phyloP scores from a whole-genome alignment of 2,113 vertebrate species.

The Corvus moneduloides region DNA sequence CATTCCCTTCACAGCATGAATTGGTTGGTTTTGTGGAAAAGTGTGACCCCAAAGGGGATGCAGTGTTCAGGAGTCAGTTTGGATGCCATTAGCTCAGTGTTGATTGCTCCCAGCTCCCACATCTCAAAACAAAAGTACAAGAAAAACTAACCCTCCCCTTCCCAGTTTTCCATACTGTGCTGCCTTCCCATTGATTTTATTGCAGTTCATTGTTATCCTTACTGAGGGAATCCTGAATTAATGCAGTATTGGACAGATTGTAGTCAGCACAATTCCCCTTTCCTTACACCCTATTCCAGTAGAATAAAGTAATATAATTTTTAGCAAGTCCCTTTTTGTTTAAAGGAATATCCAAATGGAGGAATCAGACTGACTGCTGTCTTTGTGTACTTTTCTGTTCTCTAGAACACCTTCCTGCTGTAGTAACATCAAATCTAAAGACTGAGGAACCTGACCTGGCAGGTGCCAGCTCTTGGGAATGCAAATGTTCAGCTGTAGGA shows the following conservation, averaged over 20 bases:
- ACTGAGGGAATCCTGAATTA: neutral
- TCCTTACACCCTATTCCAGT: neutral
- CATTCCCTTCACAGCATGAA: neutral
- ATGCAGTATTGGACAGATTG: neutral
- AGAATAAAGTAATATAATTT: neutral
- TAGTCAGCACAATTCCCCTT: neutral
- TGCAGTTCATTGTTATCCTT: neutral
- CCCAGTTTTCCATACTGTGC: neutral
- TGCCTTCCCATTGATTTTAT: neutral
- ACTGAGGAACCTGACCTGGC: neutral
- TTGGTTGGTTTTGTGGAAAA: neutral
- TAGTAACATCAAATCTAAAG: conserved; percentile 8
- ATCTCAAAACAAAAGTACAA: neutral
- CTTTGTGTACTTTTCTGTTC: neutral
- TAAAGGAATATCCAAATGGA: neutral
- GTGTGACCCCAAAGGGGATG: neutral
- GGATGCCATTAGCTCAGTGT: neutral
- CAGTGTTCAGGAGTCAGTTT: neutral
- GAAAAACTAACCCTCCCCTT: neutral
- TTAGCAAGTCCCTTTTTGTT: neutral
- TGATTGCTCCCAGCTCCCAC: neutral
- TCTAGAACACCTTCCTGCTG: neutral
- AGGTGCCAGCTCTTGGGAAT: conserved; percentile 1
- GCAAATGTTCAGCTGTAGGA: neutral
- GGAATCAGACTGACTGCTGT: neutral